Percentiles rank a stretch among this genome's conserved stretches.
phyloP scores from a whole-genome alignment of 2,797 vertebrate genomes.

The Enteromius argenteus region DNA sequence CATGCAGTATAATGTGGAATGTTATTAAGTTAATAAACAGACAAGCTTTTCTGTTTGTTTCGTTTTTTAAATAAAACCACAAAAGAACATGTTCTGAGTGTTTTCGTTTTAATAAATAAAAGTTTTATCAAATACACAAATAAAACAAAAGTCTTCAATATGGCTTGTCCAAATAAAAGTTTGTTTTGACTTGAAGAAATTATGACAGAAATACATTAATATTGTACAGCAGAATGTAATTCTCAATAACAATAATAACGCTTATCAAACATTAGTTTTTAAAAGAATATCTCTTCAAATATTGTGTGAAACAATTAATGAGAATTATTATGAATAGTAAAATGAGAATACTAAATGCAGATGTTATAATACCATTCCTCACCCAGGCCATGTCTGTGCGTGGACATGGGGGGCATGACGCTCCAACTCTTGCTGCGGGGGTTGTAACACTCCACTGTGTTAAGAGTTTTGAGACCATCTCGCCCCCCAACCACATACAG shows the following conservation, averaged over 20 bases:
- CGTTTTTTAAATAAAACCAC: neutral
- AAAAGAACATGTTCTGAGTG: neutral
- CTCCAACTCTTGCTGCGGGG: slow-evolving; percentile 96
- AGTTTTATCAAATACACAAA: neutral
- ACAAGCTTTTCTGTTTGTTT: neutral
- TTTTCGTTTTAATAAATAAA: neutral
- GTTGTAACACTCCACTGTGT: slow-evolving; percentile 97
- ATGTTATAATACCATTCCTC: slow-evolving; percentile 53
- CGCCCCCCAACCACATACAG: slow-evolving; percentile 97
- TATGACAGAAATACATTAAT: neutral
- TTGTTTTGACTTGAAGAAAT: neutral
- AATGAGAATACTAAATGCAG: neutral
- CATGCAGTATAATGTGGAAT: neutral
- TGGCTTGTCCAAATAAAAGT: neutral
- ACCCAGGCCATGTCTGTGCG: slow-evolving; percentile 96
- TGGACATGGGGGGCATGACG: slow-evolving; percentile 98
- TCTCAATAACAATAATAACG: neutral
- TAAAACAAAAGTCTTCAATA: neutral
- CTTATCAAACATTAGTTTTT: neutral
- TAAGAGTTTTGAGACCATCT: slow-evolving; percentile 96
- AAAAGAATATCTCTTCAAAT: neutral
- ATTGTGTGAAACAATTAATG: neutral
- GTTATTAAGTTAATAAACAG: neutral
- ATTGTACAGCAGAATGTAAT: neutral
- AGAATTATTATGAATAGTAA: neutral